Evolutionary conservation across 1,140 invertebrate species (phyloP).

Genomic region (Drosophila kohkoa): DNA sequence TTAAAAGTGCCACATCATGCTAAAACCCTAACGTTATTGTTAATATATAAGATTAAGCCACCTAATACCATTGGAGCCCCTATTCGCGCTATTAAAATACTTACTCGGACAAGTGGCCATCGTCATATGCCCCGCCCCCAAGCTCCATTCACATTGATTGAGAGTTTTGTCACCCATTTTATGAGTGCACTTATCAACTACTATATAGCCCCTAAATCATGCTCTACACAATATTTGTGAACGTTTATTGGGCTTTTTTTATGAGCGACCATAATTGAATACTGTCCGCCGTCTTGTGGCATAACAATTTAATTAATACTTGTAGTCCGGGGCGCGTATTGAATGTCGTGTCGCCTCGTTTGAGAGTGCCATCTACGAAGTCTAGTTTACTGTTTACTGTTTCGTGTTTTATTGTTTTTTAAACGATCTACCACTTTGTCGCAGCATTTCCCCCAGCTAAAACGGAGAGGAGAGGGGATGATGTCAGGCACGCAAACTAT

Average conservation of each 20-base stretch:
- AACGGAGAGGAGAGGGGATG: conserved; percentile 17
- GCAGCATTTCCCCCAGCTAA: conserved; percentile 41
- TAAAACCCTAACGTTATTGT: background rate
- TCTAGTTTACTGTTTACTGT: conserved; percentile 21
- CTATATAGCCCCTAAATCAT: conserved; percentile 49
- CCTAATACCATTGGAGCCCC: background rate
- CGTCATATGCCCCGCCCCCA: conserved; percentile 3
- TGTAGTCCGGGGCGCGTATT: conserved; percentile 22
- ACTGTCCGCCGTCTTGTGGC: conserved; percentile 58
- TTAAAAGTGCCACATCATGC: background rate
- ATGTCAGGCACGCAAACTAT: conserved; percentile 56
- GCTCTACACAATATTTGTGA: conserved; percentile 47
- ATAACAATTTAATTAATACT: conserved; percentile 80
- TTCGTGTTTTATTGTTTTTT: conserved; percentile 83
- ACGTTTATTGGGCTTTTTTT: conserved; percentile 67
- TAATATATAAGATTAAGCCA: background rate
- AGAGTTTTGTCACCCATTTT: conserved; percentile 41
- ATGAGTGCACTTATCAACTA: conserved; percentile 32
- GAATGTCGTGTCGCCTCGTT: conserved; percentile 38
- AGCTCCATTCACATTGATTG: conserved; percentile 20
- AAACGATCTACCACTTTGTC: conserved; percentile 82
- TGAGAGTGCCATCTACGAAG: conserved; percentile 5
- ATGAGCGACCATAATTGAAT: conserved; percentile 63
- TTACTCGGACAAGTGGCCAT: background rate
- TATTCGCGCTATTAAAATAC: conserved; percentile 3